A percentile compares a stretch with the other conserved stretches of the same genome.
Evolutionary conservation across 2,113 vertebrate species (phyloP).

Genomic region (Cynocephalus volans): DNA sequence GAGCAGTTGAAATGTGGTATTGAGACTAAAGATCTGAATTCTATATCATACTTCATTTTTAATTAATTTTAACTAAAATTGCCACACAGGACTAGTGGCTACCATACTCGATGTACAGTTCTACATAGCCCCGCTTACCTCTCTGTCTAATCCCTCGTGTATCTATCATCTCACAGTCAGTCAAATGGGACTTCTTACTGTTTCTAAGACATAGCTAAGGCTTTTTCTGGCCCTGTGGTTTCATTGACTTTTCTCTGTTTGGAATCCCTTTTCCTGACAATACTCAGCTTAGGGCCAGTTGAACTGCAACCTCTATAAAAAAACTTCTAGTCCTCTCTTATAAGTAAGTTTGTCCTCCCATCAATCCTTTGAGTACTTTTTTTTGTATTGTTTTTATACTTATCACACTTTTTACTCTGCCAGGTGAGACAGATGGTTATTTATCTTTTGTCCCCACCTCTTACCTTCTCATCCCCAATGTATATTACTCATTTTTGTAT

Average conservation of each 20-base stretch:
- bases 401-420: background rate
- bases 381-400: background rate
- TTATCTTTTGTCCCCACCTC: background rate
- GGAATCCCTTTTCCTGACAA: constrained; percentile 19
- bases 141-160: background rate
- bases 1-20: background rate
- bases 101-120: background rate
- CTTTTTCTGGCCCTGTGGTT: background rate
- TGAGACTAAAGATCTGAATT: background rate
- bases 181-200: background rate
- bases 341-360: background rate
- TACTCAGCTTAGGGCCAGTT: background rate
- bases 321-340: background rate
- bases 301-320: background rate
- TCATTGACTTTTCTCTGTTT: background rate
- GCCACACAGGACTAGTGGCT: background rate
- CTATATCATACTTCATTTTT: constrained; percentile 18
- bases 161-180: background rate
- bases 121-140: background rate
- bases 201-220: constrained; percentile 1
- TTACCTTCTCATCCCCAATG: background rate
- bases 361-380: background rate
- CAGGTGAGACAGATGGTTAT: background rate
- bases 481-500: background rate
- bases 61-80: constrained; percentile 22